Evolutionary conservation across 2,113 vertebrate genomes (phyloP).

Genomic region (Pelecanus crispus): DNA sequence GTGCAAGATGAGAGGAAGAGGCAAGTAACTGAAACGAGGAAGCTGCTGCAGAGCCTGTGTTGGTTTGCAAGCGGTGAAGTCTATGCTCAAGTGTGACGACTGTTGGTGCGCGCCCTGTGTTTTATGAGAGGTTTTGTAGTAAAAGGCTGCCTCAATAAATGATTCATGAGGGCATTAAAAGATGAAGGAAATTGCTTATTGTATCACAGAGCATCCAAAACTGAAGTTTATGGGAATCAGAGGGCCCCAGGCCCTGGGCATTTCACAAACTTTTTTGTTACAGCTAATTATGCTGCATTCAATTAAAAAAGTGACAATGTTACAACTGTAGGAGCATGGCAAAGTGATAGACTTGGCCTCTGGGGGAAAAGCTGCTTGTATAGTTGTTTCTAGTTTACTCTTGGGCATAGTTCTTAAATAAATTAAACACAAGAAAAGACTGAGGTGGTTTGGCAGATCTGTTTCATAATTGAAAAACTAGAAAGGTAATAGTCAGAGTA

Average conservation of each 20-base stretch:
- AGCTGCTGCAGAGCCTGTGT: neutral
- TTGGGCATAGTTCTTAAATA: neutral
- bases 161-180: conserved; percentile 38
- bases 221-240: conserved; percentile 32
- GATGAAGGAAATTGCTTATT: conserved; percentile 59
- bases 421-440: neutral
- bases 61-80: neutral
- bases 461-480: neutral
- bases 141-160: conserved; percentile 34
- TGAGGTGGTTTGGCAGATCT: neutral
- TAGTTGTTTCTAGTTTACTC: neutral
- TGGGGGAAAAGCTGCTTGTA: neutral
- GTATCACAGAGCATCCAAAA: conserved; percentile 22
- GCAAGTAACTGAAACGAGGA: neutral
- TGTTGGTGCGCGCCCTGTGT: neutral
- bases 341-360: neutral
- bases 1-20: neutral
- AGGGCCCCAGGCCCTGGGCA: neutral
- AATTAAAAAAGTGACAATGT: conserved; percentile 15
- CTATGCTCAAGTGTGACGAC: neutral
- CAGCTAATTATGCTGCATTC: conserved; percentile 20
- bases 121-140: neutral
- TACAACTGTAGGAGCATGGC: neutral
- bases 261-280: conserved; percentile 28
- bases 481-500: neutral